Conservation (phyloP, 1,140 invertebrate genomes). For the Cryptotermes secundus region DNA sequence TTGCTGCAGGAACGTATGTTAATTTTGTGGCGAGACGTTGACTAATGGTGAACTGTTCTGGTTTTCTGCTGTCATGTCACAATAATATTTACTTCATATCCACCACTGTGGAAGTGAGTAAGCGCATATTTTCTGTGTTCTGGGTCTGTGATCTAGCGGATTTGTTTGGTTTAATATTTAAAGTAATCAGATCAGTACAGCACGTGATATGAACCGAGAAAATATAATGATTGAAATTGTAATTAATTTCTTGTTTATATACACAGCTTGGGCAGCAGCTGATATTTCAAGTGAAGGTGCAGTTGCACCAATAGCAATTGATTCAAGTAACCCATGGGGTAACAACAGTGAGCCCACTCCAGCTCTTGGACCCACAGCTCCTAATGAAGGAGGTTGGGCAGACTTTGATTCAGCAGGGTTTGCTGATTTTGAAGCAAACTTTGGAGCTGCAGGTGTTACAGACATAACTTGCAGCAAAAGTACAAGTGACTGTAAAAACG, state of each 20-base stretch:
- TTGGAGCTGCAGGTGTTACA: conserved; percentile 13
- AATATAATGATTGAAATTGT: not conserved
- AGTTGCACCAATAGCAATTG: conserved; percentile 46
- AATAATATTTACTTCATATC: too few species aligned
- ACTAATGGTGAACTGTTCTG: too few species aligned
- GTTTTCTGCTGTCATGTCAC: too few species aligned
- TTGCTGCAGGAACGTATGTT: too few species aligned
- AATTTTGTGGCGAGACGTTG: too few species aligned
- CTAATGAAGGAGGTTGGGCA: conserved; percentile 32
- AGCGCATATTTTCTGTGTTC: too few species aligned
- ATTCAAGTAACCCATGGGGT: conserved; percentile 46
- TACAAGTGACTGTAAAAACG: not conserved
- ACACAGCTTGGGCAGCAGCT: conserved; percentile 41
- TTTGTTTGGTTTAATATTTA: too few species aligned
- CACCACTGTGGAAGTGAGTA: too few species aligned
- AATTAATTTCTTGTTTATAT: not conserved
- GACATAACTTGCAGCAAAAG: not conserved
- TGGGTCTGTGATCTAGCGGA: too few species aligned
- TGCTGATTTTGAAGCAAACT: conserved; percentile 34
- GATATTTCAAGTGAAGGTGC: conserved; percentile 40
- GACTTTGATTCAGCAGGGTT: conserved; percentile 34
- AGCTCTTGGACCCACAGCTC: conserved; percentile 2
- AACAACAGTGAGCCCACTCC: conserved; percentile 4
- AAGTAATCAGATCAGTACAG: too few species aligned
- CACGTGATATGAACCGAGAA: too few species aligned